These are phyloP conservation scores for Rhinichthys klamathensis DNA, from an alignment of 2,113 vertebrate genomes.

Conservation along the genomic window DNA sequence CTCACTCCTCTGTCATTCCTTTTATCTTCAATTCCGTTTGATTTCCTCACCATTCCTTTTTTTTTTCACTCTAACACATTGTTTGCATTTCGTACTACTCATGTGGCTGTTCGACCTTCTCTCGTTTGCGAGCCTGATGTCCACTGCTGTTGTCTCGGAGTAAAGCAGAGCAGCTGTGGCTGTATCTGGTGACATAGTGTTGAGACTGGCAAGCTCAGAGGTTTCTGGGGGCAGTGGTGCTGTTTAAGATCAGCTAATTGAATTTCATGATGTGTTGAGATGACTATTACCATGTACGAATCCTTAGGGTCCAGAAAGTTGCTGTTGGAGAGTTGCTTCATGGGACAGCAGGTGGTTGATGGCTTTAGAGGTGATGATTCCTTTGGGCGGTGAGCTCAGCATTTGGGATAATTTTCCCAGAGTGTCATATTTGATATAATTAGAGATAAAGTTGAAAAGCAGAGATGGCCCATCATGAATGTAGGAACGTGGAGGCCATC, in stretches of 20 bases:
- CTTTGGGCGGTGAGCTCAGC: constrained; percentile 24
- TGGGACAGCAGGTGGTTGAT: constrained; percentile 68
- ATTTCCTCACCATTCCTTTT: not conserved
- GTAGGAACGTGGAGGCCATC: constrained; percentile 30
- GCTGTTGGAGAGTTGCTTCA: constrained; percentile 40
- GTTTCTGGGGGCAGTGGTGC: constrained; percentile 50
- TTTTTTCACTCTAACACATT: not conserved
- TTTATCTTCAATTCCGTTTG: not conserved
- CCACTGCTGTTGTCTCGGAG: constrained; percentile 17
- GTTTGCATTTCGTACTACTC: not conserved
- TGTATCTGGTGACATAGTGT: constrained; percentile 33
- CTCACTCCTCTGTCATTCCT: not conserved
- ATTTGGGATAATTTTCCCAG: constrained; percentile 62
- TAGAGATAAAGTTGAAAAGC: constrained; percentile 27
- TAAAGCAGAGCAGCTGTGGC: constrained; percentile 15
- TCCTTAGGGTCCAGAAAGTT: constrained; percentile 58
- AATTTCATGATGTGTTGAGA: constrained; percentile 65
- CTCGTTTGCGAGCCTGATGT: constrained; percentile 11
- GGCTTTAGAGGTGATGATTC: constrained; percentile 58
- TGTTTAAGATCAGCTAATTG: constrained; percentile 68
- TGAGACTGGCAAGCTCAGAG: constrained; percentile 44
- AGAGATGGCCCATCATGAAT: constrained; percentile 24
- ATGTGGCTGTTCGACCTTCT: not conserved
- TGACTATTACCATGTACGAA: constrained; percentile 63
- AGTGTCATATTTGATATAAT: constrained; percentile 66